Evolutionary conservation across 2,797 vertebrate genomes (phyloP), one percentile per base, ranked within the genome.

Genomic region (Xenentodon cancila): DNA sequence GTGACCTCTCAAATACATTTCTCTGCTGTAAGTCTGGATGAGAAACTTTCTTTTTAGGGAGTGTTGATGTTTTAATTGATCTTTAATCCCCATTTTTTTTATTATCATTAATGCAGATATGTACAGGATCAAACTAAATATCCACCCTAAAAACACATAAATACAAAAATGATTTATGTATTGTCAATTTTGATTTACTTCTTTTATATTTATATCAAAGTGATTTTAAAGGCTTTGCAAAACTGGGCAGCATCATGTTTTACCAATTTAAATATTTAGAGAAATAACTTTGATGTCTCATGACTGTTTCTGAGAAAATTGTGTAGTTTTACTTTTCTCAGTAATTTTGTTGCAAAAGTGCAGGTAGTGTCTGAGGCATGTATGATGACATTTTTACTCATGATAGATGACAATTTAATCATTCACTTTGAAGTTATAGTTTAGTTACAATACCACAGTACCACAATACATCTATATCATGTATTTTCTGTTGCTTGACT

Each of bases 1-100:
- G 62, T 85, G 82, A 88, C 85, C 85, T 79, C 76, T 85, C 66
- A 80, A 59, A 51, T 71, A 69, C 77, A 76, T 83, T 73, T 80
- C 58, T 66, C 9, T 20, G 70, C 66, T 45, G 49, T 47, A 70
- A 34, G 71, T 76, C 51, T 72, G 47, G 42, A 72, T 37, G 64
- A 13, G 43, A 80, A 85, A 79, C 63, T 75, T 70, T 68, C 1
- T 64, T 74, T 72, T 59, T 21, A 18, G 48, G 7, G 32, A 15
- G 13, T 50, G 13, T 40, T 43, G 47, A 66, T 65, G 37, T 25
- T 51, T 62, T 47, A 56, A 75, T 53, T 11, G 1, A 56, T 64
- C 19, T 59, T 7, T 61, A 51, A 32, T 47, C 3, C 4, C 7
- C 30, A 8, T 7, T 37, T 37, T 37, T 13, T 37, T 37, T 37